Evolutionary conservation across 2,797 vertebrate genomes (phyloP).

Genomic region (Pangasius krempfi): DNA sequence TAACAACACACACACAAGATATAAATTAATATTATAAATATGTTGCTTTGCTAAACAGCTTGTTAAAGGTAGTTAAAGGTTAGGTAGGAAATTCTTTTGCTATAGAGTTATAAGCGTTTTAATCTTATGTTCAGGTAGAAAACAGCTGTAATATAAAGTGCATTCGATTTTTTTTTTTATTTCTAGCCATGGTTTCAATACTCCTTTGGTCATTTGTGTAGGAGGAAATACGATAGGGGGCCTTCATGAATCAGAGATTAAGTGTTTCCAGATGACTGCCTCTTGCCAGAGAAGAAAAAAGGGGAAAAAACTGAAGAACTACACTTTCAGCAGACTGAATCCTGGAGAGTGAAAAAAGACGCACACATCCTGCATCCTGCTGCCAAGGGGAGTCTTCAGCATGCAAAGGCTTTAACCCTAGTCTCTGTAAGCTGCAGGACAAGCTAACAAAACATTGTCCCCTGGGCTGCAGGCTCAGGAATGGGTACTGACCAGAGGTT

Average conservation of each 20-base stretch:
- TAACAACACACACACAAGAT: neutral
- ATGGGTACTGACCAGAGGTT: slow-evolving; percentile 7
- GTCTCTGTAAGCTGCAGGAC: neutral
- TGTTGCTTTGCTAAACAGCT: neutral
- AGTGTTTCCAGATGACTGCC: slow-evolving; percentile 82
- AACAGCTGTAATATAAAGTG: slow-evolving; percentile 38
- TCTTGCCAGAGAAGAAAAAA: slow-evolving; percentile 58
- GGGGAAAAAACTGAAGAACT: slow-evolving; percentile 57
- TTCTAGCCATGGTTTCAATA: slow-evolving; percentile 65
- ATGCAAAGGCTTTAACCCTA: slow-evolving; percentile 1
- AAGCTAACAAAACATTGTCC: slow-evolving; percentile 36
- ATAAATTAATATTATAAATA: neutral
- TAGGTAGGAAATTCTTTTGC: neutral
- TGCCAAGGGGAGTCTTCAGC: slow-evolving; percentile 55
- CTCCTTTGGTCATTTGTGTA: slow-evolving; percentile 70
- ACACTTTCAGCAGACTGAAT: slow-evolving; percentile 66
- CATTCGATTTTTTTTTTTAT: slow-evolving; percentile 12
- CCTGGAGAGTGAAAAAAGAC: slow-evolving; percentile 51
- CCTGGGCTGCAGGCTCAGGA: neutral
- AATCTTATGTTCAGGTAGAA: slow-evolving; percentile 18
- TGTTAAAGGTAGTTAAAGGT: neutral
- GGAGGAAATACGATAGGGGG: slow-evolving; percentile 76
- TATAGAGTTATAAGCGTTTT: slow-evolving; percentile 2
- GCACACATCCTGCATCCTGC: slow-evolving; percentile 64
- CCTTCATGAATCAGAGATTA: slow-evolving; percentile 76